Evolutionary conservation across 2,888 invertebrate species (phyloP).

Genomic region (Gastrophysa polygoni): DNA sequence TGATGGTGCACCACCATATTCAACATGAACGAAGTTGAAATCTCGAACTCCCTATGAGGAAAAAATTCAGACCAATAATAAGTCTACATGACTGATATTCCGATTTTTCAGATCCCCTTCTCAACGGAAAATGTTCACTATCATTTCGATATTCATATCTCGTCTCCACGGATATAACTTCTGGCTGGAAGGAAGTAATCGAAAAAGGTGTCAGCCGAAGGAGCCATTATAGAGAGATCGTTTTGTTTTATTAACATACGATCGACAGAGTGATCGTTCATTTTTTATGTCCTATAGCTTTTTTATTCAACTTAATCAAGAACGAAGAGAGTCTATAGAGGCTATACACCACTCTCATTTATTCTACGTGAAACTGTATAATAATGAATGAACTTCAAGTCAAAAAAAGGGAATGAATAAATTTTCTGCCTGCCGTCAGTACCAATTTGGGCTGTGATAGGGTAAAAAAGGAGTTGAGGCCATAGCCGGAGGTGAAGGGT

Average conservation of each 20-base stretch:
- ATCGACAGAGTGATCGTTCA: neutral
- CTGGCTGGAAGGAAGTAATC: neutral
- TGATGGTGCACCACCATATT: too few species aligned
- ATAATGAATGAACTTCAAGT: neutral
- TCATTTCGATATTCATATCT: neutral
- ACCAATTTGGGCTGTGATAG: neutral
- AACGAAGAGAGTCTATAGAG: neutral
- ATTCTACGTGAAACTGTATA: neutral
- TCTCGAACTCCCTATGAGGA: too few species aligned
- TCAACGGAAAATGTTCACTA: neutral
- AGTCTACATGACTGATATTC: too few species aligned
- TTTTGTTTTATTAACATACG: constrained; percentile 12
- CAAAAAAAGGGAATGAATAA: neutral
- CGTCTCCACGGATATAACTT: neutral
- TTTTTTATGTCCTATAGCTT: neutral
- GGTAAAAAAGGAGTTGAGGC: neutral
- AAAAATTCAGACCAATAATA: too few species aligned
- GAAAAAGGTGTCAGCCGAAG: neutral
- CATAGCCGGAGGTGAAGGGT: neutral
- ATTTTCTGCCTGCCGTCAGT: neutral
- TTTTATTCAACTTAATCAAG: neutral
- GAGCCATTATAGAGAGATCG: neutral
- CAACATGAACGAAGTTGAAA: too few species aligned
- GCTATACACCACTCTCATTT: neutral
- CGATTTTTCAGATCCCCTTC: too few species aligned